Percentiles rank a stretch among this genome's conserved stretches.
phyloP scores from a whole-genome alignment of 2,888 invertebrate species.

The Drosophila kuntzei region DNA sequence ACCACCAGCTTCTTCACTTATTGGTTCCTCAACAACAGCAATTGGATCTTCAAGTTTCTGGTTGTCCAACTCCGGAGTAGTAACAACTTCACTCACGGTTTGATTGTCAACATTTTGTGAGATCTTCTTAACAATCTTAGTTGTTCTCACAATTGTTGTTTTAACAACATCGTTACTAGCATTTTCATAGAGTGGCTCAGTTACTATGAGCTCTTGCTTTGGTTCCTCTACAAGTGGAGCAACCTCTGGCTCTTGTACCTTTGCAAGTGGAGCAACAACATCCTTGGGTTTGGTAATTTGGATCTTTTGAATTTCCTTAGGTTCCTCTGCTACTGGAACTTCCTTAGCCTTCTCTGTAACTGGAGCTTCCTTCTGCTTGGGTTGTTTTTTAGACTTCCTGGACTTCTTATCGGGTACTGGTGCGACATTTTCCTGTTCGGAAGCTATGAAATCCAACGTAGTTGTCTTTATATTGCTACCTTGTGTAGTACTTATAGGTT shows the following conservation, averaged over 20 bases:
- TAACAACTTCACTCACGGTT: conserved; percentile 18
- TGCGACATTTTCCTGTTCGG: conserved; percentile 43
- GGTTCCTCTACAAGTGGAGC: conserved; percentile 14
- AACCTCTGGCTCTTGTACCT: conserved; percentile 8
- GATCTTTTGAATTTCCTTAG: conserved; percentile 3
- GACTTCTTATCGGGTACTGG: conserved; percentile 30
- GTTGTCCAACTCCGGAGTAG: conserved; percentile 19
- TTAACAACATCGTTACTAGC: conserved; percentile 73
- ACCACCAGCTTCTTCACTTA: conserved; percentile 48
- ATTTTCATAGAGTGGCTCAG: conserved; percentile 23
- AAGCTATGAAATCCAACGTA: conserved; percentile 58
- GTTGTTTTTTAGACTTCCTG: conserved; percentile 36
- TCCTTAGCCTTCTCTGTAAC: neutral
- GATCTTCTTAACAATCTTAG: conserved; percentile 80
- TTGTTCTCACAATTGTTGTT: conserved; percentile 80
- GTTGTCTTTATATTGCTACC: conserved; percentile 35
- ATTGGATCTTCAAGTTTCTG: conserved; percentile 9
- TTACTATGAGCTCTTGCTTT: neutral
- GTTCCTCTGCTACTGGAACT: neutral
- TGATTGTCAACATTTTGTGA: conserved; percentile 68
- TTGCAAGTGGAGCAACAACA: conserved; percentile 13
- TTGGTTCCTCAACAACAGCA: conserved; percentile 33
- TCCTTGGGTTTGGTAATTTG: neutral
- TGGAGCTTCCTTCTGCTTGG: conserved; percentile 3
- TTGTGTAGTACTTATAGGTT: conserved; percentile 10